Percentiles rank a stretch among this genome's conserved stretches.
phyloP scores from a whole-genome alignment of 1,140 invertebrate genomes.

The Polypedilum pembai region DNA sequence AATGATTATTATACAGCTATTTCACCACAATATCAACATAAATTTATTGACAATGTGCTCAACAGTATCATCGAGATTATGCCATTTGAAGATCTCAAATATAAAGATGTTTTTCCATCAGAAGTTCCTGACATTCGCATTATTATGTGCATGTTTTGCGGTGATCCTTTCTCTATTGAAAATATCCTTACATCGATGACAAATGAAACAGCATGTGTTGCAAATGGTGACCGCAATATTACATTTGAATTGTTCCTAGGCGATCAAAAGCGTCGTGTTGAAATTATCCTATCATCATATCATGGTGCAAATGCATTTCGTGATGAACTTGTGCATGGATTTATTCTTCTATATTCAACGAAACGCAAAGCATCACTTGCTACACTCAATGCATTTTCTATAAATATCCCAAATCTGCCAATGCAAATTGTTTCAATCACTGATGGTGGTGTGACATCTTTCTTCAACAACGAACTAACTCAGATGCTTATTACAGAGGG shows the following conservation, averaged over 20 bases:
- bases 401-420: slow-evolving; percentile 88
- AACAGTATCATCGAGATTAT: slow-evolving; percentile 42
- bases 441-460: slow-evolving; percentile 78
- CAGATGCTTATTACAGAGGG: slow-evolving; percentile 89
- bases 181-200: slow-evolving; percentile 82
- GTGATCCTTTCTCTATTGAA: slow-evolving; percentile 87
- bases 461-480: slow-evolving; percentile 81
- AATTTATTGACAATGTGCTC: slow-evolving; percentile 42
- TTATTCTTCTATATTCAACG: slow-evolving; percentile 91
- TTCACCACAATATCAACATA: slow-evolving; percentile 36
- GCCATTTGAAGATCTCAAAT: slow-evolving; percentile 41
- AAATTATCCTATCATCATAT: slow-evolving; percentile 91
- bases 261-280: slow-evolving; percentile 78
- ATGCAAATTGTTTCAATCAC: slow-evolving; percentile 92
- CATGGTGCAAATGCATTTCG: slow-evolving; percentile 88
- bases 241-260: slow-evolving; percentile 87
- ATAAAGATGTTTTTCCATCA: slow-evolving; percentile 41
- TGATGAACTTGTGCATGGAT: slow-evolving; percentile 90
- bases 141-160: slow-evolving; percentile 95
- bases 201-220: slow-evolving; percentile 77
- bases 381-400: slow-evolving; percentile 88
- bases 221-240: slow-evolving; percentile 78
- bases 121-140: slow-evolving; percentile 55
- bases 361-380: slow-evolving; percentile 90
- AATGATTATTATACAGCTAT: slow-evolving; percentile 24